phyloP scores from a whole-genome alignment of 1,140 invertebrate species.

The Zaprionus gabonicus region DNA sequence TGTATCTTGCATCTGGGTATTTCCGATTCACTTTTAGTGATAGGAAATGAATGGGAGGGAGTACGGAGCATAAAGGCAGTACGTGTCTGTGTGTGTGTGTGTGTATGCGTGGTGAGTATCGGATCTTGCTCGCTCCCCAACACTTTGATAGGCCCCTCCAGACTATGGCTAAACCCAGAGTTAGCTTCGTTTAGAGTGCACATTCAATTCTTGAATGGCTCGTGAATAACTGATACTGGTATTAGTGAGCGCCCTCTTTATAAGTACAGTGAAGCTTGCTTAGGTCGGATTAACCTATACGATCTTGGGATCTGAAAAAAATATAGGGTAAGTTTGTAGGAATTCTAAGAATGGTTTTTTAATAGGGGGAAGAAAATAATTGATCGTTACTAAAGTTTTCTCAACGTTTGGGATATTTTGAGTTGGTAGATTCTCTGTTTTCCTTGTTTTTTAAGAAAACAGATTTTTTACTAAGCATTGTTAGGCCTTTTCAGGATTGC shows the following conservation, averaged over 20 bases:
- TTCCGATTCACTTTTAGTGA: neutral
- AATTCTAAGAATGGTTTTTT: too few relatives aligned
- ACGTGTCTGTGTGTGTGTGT: neutral
- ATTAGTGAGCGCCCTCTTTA: neutral
- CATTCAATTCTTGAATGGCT: slow-evolving; percentile 10
- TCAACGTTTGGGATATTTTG: neutral
- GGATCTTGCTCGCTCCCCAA: neutral
- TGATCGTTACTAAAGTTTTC: neutral
- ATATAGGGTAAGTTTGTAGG: neutral
- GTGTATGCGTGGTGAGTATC: neutral
- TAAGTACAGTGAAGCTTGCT: slow-evolving; percentile 4
- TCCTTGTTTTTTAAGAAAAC: too few relatives aligned
- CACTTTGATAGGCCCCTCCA: neutral
- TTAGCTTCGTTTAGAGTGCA: slow-evolving; percentile 21
- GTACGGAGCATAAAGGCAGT: neutral
- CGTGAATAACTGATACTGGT: neutral
- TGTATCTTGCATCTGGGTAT: neutral
- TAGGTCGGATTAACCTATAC: neutral
- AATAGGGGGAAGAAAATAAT: too few relatives aligned
- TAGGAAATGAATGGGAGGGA: neutral
- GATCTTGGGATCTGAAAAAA: neutral
- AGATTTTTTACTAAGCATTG: too few relatives aligned
- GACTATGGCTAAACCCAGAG: slow-evolving; percentile 7
- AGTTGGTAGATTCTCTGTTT: too few relatives aligned
- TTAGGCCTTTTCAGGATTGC: too few relatives aligned